phyloP scores from a whole-genome alignment of 2,888 invertebrate genomes.

The Mystacides longicornis region DNA sequence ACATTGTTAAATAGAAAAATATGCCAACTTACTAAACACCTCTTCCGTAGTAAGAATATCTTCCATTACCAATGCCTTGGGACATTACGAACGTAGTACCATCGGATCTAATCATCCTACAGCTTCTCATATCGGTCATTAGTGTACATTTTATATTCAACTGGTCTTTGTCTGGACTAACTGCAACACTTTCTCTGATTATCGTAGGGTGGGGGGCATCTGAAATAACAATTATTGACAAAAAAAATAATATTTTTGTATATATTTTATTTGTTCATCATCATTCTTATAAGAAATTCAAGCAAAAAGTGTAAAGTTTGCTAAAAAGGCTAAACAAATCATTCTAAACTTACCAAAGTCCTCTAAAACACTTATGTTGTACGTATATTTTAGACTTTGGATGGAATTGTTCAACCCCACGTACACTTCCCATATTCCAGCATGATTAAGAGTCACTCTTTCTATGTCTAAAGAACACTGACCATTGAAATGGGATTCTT shows the following conservation, averaged over 20 bases:
- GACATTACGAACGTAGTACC: constrained; percentile 13
- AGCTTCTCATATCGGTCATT: constrained; percentile 12
- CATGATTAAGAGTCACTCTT: constrained; percentile 4
- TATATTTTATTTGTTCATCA: no score
- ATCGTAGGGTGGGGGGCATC: background rate
- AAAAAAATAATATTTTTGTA: no score
- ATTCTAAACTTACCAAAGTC: background rate
- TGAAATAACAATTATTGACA: no score
- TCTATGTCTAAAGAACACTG: constrained; percentile 14
- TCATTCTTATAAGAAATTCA: no score
- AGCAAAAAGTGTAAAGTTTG: background rate
- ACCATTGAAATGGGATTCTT: constrained; percentile 5
- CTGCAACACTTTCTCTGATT: background rate
- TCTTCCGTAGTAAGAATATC: constrained; percentile 16
- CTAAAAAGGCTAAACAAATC: background rate
- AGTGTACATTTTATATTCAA: background rate
- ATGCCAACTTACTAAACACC: constrained; percentile 14
- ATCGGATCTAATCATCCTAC: constrained; percentile 16
- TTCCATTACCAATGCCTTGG: constrained; percentile 12
- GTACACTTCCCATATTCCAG: constrained; percentile 16
- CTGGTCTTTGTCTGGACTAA: background rate
- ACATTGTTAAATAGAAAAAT: no score
- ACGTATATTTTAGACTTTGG: constrained; percentile 7
- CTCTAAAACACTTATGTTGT: constrained; percentile 10
- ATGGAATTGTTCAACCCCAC: constrained; percentile 18